Evolutionary conservation across 2,888 invertebrate species (phyloP).

Genomic region (Aporophyla lueneburgensis): DNA sequence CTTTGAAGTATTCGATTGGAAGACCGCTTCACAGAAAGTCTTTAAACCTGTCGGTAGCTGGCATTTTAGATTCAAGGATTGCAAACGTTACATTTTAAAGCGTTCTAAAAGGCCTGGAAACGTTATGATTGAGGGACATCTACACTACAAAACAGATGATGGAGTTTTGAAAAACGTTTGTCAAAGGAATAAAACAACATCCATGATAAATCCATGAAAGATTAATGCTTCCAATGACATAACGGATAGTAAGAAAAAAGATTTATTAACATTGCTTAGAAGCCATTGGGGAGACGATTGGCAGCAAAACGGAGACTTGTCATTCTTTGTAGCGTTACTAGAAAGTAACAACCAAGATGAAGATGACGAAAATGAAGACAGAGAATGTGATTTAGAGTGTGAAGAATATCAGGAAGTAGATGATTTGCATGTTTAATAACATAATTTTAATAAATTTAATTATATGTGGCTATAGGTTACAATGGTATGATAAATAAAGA

Average conservation of each 20-base stretch:
- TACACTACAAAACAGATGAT: slow-evolving; percentile 59
- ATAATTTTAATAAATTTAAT: slow-evolving; percentile 17
- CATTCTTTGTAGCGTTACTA: slow-evolving; percentile 22
- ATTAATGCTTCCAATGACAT: slow-evolving; percentile 41
- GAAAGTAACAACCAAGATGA: slow-evolving; percentile 18
- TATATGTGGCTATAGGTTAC: slow-evolving; percentile 4
- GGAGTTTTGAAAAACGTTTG: slow-evolving; percentile 55
- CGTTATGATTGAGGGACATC: slow-evolving; percentile 59
- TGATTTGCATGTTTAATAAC: slow-evolving; percentile 31
- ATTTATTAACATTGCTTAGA: slow-evolving; percentile 42
- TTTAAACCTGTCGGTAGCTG: slow-evolving; percentile 57
- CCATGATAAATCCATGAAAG: slow-evolving; percentile 47
- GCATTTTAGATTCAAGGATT: slow-evolving; percentile 59
- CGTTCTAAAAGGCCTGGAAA: slow-evolving; percentile 61
- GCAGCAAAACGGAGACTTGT: slow-evolving; percentile 41
- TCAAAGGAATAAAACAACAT: slow-evolving; percentile 38
- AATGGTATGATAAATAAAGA: not conserved
- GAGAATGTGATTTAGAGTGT: slow-evolving; percentile 22
- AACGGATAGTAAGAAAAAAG: slow-evolving; percentile 36
- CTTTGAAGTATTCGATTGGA: slow-evolving; percentile 61
- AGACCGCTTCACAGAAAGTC: slow-evolving; percentile 53
- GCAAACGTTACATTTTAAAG: slow-evolving; percentile 58
- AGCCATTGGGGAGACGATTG: slow-evolving; percentile 47
- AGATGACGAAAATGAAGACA: slow-evolving; percentile 33
- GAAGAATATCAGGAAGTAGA: slow-evolving; percentile 37